A percentile compares a stretch with the other conserved stretches of the same genome.
These are phyloP conservation scores for Pimpla rufipes DNA, from an alignment of 2,888 invertebrate species.

Conservation along the genomic window DNA sequence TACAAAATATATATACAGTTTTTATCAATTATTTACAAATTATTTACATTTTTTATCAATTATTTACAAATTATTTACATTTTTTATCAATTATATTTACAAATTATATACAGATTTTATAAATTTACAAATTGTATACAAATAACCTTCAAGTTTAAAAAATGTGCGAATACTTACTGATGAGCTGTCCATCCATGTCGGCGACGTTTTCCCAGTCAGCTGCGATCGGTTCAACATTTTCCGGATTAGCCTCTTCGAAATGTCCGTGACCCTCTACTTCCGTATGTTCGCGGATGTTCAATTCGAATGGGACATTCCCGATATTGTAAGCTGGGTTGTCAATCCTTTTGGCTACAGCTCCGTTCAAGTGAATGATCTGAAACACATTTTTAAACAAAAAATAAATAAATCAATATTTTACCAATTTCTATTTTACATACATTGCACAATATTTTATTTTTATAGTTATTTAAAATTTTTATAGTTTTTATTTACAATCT, in stretches of 20 bases:
- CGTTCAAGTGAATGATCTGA: slow-evolving; percentile 17
- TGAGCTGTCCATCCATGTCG: not conserved
- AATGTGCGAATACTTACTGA: slow-evolving; percentile 7
- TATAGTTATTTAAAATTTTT: too few relatives aligned
- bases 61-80: too few relatives aligned
- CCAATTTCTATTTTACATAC: too few relatives aligned
- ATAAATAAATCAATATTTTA: too few relatives aligned
- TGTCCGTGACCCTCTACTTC: not conserved
- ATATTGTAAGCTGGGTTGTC: slow-evolving; percentile 3
- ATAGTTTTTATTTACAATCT: too few relatives aligned
- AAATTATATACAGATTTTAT: too few relatives aligned
- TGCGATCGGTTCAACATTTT: not conserved
- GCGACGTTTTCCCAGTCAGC: slow-evolving; percentile 11
- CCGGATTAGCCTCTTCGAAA: not conserved
- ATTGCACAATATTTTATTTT: too few relatives aligned
- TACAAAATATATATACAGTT: too few relatives aligned
- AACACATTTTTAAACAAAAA: not conserved
- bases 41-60: too few relatives aligned
- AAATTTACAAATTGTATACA: not conserved
- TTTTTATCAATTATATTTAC: too few relatives aligned
- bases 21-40: too few relatives aligned
- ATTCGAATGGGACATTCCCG: not conserved
- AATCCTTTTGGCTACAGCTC: slow-evolving; percentile 1
- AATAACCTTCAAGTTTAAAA: too few relatives aligned
- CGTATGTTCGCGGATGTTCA: not conserved